Percentiles rank a stretch among this genome's conserved stretches.
phyloP scores from a whole-genome alignment of 1,140 invertebrate genomes.

The Heliconius himera region DNA sequence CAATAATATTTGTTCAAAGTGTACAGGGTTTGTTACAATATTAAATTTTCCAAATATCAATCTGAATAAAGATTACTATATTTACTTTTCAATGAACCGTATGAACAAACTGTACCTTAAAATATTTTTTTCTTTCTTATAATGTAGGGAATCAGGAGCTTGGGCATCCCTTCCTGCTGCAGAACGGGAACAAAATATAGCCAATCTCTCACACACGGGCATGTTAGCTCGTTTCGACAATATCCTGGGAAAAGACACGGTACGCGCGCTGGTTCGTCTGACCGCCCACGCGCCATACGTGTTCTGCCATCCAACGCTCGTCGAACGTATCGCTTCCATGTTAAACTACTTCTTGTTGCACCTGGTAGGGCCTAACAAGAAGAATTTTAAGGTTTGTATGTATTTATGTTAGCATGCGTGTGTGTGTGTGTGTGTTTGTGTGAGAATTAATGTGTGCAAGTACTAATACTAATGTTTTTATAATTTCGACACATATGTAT shows the following conservation, averaged over 20 bases:
- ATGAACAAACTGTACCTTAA: no score
- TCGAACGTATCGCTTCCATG: conserved; percentile 96
- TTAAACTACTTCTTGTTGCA: conserved; percentile 96
- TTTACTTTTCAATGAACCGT: no score
- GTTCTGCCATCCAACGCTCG: conserved; percentile 95
- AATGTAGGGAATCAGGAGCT: conserved; percentile 86
- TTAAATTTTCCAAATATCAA: no score
- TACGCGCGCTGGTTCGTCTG: conserved; percentile 91
- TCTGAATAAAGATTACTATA: no score
- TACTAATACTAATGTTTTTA: no score
- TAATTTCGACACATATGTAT: no score
- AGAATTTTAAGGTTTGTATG: conserved; percentile 89
- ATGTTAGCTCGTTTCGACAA: conserved; percentile 96
- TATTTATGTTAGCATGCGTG: background rate
- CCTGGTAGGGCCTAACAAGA: conserved; percentile 93
- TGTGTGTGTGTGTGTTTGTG: background rate
- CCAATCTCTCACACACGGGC: conserved; percentile 89
- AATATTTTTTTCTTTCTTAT: no score
- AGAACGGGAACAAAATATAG: conserved; percentile 90
- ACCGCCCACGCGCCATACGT: conserved; percentile 93
- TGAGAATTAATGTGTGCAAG: no score
- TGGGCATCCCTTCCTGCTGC: conserved; percentile 87
- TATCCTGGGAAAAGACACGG: conserved; percentile 94
- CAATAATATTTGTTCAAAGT: no score
- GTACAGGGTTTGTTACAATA: no score